Evolutionary conservation across 2,888 invertebrate genomes (phyloP).

Genomic region (Stenodera caucasica): DNA sequence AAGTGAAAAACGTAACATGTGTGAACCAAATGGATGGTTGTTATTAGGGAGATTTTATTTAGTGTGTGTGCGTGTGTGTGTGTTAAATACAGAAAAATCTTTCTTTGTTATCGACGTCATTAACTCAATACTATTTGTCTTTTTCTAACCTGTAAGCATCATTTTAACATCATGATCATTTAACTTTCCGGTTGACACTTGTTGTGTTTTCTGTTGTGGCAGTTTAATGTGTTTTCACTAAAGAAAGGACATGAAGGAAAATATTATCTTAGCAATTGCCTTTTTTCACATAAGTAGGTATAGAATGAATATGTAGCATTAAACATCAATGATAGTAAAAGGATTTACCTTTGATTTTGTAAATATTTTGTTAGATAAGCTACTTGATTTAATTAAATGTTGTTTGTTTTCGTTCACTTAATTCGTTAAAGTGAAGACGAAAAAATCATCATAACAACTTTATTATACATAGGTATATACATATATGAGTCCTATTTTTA

Average conservation of each 20-base stretch:
- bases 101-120: conserved; percentile 21
- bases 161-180: conserved; percentile 42
- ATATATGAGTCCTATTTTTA: too few species aligned
- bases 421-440: too few species aligned
- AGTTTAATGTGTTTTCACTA: conserved; percentile 25
- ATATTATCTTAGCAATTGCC: not conserved
- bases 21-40: conserved; percentile 28
- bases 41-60: conserved; percentile 7
- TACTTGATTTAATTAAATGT: not conserved
- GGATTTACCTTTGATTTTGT: not conserved
- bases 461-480: too few species aligned
- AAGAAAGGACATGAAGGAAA: not conserved
- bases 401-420: not conserved
- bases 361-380: not conserved
- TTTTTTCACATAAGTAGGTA: not conserved
- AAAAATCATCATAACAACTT: too few species aligned
- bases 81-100: conserved; percentile 10
- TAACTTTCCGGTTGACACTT: conserved; percentile 50
- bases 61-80: not conserved
- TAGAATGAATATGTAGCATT: not conserved
- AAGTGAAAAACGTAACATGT: conserved; percentile 20
- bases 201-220: conserved; percentile 44
- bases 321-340: not conserved
- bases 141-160: conserved; percentile 32
- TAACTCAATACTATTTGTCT: conserved; percentile 20